Evolutionary conservation across 2,888 invertebrate genomes (phyloP).

Genomic region (Didymodactylos carnosus): DNA sequence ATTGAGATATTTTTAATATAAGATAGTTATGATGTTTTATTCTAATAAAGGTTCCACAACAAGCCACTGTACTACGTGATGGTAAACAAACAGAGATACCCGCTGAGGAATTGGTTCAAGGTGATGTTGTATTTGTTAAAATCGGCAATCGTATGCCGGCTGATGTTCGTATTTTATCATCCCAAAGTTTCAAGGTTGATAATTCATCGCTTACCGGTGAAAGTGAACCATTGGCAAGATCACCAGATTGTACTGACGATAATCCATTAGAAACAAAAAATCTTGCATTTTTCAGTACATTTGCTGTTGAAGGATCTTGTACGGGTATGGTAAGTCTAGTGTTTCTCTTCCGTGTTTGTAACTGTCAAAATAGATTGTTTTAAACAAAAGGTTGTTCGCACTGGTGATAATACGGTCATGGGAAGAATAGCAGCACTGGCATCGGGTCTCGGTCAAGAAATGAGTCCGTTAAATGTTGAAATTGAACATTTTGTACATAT

Average conservation of each 20-base stretch:
- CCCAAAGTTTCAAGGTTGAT: slow-evolving; percentile 21
- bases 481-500: slow-evolving; percentile 13
- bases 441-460: slow-evolving; percentile 20
- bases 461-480: slow-evolving; percentile 18
- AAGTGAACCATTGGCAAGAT: slow-evolving; percentile 6
- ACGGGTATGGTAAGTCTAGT: neutral
- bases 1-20: slow-evolving; percentile 24
- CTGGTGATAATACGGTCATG: slow-evolving; percentile 11
- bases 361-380: neutral
- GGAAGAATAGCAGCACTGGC: slow-evolving; percentile 11
- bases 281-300: slow-evolving; percentile 14
- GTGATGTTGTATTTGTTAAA: slow-evolving; percentile 13
- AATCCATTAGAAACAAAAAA: slow-evolving; percentile 13
- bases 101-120: slow-evolving; percentile 14
- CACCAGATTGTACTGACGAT: slow-evolving; percentile 9
- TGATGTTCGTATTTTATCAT: slow-evolving; percentile 24
- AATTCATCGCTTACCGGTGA: slow-evolving; percentile 12
- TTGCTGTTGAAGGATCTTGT: slow-evolving; percentile 7
- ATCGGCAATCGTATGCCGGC: slow-evolving; percentile 37
- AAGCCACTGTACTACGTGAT: slow-evolving; percentile 19
- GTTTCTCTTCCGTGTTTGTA: too few species aligned
- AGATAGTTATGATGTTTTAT: neutral
- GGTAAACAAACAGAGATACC: slow-evolving; percentile 10
- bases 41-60: neutral
- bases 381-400: slow-evolving; percentile 4